Conservation (phyloP, 2,113 vertebrate species). For the Delphinus delphis region DNA sequence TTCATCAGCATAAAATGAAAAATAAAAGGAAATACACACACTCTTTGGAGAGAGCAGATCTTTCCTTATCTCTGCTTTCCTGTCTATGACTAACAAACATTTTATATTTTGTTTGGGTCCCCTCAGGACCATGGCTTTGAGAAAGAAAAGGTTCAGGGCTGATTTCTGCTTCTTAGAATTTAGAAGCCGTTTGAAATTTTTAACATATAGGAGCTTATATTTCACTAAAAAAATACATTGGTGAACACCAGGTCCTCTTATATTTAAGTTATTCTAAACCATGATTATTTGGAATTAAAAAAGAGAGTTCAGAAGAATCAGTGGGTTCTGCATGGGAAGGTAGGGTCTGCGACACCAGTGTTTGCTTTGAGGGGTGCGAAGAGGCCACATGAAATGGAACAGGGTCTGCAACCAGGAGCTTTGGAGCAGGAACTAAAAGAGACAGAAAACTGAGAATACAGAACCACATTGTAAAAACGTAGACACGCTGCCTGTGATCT, state of each 20-base stretch:
- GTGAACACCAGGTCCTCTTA: conserved; percentile 65
- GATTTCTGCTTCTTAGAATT: conserved; percentile 63
- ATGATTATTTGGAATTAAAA: conserved; percentile 67
- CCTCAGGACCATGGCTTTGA: conserved; percentile 29
- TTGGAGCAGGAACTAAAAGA: conserved; percentile 86
- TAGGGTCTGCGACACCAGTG: conserved; percentile 61
- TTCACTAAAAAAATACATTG: conserved; percentile 48
- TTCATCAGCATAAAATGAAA: neutral
- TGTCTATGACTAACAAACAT: conserved; percentile 9
- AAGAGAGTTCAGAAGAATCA: conserved; percentile 54
- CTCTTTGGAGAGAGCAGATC: neutral
- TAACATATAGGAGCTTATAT: conserved; percentile 70
- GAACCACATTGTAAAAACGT: conserved; percentile 78
- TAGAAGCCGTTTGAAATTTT: conserved; percentile 68
- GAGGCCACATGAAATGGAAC: conserved; percentile 84
- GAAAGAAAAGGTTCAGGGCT: conserved; percentile 54
- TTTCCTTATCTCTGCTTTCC: neutral
- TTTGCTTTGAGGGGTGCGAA: conserved; percentile 67
- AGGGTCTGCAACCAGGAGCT: conserved; percentile 79
- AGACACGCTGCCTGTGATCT: conserved; percentile 82
- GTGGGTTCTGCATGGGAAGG: conserved; percentile 56
- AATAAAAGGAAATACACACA: neutral
- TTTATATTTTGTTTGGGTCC: neutral
- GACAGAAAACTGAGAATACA: conserved; percentile 83
- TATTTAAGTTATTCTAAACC: conserved; percentile 65